A percentile compares a stretch with the other conserved stretches of the same genome.
These are phyloP conservation scores for Eudasyphora cyanicolor DNA, from an alignment of 2,888 invertebrate genomes.

Conservation along the genomic window DNA sequence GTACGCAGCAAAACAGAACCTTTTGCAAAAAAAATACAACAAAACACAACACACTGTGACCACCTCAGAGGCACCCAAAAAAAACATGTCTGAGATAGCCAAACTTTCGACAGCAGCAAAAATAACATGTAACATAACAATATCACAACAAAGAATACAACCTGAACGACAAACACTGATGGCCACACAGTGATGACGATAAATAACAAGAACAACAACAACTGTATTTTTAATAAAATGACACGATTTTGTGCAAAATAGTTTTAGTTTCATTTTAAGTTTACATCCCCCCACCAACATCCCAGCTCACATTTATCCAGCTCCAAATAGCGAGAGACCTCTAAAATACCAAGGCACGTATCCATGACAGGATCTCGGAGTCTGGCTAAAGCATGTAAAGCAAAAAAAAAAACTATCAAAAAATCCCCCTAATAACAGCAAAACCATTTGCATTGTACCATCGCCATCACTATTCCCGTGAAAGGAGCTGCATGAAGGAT, in stretches of 20 bases:
- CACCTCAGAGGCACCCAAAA: background rate
- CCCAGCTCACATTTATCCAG: background rate
- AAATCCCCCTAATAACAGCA: slow-evolving; percentile 16
- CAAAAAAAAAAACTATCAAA: background rate
- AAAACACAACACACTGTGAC: background rate
- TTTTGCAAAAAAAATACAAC: background rate
- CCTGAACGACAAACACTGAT: background rate
- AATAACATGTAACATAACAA: slow-evolving; percentile 20
- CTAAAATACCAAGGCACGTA: background rate
- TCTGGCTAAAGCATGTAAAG: background rate
- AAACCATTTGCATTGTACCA: too few species aligned
- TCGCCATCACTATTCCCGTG: background rate
- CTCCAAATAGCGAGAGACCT: background rate
- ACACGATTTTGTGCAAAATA: slow-evolving; percentile 24
- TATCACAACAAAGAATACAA: background rate
- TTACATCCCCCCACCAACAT: background rate
- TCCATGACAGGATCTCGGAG: slow-evolving; percentile 18
- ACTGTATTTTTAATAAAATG: slow-evolving; percentile 14
- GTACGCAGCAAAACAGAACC: slow-evolving; percentile 13
- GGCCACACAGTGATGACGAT: background rate
- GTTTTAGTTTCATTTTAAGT: slow-evolving; percentile 12
- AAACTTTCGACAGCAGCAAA: slow-evolving; percentile 7
- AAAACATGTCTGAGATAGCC: background rate
- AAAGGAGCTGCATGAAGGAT: background rate
- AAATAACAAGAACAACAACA: background rate